Percentiles rank a stretch among this genome's conserved stretches.
phyloP scores from a whole-genome alignment of 2,888 invertebrate species.

The Torymus auratus region DNA sequence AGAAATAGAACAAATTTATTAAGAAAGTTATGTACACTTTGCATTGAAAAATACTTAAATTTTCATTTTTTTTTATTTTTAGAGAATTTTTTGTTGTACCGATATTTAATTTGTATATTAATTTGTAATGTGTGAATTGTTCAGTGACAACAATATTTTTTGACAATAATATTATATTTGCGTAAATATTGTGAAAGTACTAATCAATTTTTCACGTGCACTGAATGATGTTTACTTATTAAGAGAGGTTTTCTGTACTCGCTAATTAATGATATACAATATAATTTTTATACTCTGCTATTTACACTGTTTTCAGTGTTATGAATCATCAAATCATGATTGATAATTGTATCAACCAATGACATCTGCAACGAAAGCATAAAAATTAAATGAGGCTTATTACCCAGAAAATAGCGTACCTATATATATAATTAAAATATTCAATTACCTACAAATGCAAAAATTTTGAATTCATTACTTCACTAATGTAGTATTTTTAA shows the following conservation, averaged over 20 bases:
- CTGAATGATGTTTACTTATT: conserved; percentile 10
- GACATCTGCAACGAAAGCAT: no score
- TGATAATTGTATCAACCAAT: background rate
- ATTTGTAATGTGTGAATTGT: conserved; percentile 4
- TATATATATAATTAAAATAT: no score
- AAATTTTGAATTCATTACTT: background rate
- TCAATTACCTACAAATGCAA: no score
- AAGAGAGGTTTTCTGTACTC: conserved; percentile 27
- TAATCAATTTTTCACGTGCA: conserved; percentile 6
- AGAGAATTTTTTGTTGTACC: conserved; percentile 19
- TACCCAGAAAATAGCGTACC: no score
- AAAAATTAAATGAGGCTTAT: no score
- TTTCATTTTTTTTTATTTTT: conserved; percentile 33
- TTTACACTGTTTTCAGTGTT: conserved; percentile 43
- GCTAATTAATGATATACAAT: background rate
- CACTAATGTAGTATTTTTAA: background rate
- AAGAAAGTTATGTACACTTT: conserved; percentile 21
- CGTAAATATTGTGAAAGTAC: conserved; percentile 25
- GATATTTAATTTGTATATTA: background rate
- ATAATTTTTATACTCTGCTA: conserved; percentile 37
- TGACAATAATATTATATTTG: conserved; percentile 37
- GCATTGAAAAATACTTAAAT: conserved; percentile 13
- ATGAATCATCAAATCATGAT: conserved; percentile 2
- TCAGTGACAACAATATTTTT: conserved; percentile 32
- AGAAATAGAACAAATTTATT: conserved; percentile 11